Evolutionary conservation across 2,113 vertebrate species (phyloP).

Genomic region (Lethenteron reissneri): DNA sequence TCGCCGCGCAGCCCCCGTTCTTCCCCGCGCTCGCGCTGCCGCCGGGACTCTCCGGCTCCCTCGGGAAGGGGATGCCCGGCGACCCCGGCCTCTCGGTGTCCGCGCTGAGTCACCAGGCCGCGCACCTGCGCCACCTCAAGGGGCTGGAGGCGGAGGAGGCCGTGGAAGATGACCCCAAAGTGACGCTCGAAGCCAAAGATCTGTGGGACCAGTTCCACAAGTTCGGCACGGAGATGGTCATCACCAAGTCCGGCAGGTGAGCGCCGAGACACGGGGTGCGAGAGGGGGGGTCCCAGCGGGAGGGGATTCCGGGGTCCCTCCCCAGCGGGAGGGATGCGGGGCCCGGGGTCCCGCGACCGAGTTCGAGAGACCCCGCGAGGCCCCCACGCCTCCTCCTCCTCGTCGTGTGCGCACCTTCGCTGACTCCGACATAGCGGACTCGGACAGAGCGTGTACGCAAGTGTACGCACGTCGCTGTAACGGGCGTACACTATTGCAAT

Average conservation of each 20-base stretch:
- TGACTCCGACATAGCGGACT: constrained; percentile 10
- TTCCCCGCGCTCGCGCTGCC: constrained; percentile 85
- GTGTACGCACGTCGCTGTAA: too few relatives aligned
- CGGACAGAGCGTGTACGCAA: too few relatives aligned
- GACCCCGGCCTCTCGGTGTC: constrained; percentile 70
- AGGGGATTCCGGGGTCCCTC: neutral
- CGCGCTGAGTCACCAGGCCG: constrained; percentile 64
- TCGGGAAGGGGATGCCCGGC: constrained; percentile 52
- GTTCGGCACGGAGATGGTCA: constrained; percentile 95
- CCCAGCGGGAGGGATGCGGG: neutral
- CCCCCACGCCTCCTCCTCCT: constrained; percentile 10
- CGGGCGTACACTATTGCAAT: too few relatives aligned
- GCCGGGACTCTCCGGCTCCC: constrained; percentile 64
- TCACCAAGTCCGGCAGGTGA: constrained; percentile 96
- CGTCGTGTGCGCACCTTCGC: constrained; percentile 9
- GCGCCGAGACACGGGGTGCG: constrained; percentile 10
- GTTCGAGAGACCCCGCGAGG: constrained; percentile 6
- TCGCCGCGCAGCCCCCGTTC: constrained; percentile 87
- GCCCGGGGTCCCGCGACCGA: constrained; percentile 6
- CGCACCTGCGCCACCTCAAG: constrained; percentile 74
- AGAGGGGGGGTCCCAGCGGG: neutral
- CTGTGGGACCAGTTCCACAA: constrained; percentile 99
- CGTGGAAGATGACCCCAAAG: constrained; percentile 95
- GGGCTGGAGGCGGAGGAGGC: constrained; percentile 88
- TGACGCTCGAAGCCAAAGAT: constrained; percentile 93